Evolutionary conservation across 2,888 invertebrate species (phyloP), one percentile per base, ranked within the genome.

Genomic region (Heterodera filipjevi): DNA sequence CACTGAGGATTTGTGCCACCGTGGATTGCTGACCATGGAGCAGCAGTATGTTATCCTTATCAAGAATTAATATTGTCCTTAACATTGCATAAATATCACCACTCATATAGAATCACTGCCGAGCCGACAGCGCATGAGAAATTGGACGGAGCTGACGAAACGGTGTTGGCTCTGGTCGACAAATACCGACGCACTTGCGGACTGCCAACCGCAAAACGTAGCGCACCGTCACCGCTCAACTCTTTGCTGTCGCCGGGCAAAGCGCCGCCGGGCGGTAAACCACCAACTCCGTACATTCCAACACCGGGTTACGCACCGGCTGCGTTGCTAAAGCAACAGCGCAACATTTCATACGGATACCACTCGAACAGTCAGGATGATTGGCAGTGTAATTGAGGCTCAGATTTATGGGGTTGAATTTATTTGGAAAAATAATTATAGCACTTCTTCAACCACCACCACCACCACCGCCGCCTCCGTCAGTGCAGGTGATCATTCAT

Each of bases 231-330:
- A 64, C 59, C 46, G 30, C 27, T 75, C n/a, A 59, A 75, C 30
- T 64, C 64, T 39, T 44, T 75, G 44, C 68, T 75, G 44, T 53
- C 75, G 68, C 75, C 75, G 30, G 53, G 44, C 44, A 66, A 59
- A 32, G 19, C 22, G 66, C 75, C 75, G 10, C 66, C 75, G 6
- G 35, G 64, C 19, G 75, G 59, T 6, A 75, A 49, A 22, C 75
- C 75, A 44, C 30, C 68, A 30, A 75, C 75, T 33, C 59, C 75
- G 44, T 75, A 75, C 46, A 75, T 75, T 30, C 53, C 75, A 64
- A 75, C 75, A 22, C 75, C 75, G 30, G 66, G 33, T 16, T 68
- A 35, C 68, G 32, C 32, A 33, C 68, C 68, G 68, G 68, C 1
- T 3, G 32, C 32, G 68, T 27, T 19, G 35, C 19, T 35, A 16